A percentile compares a stretch with the other conserved stretches of the same genome.
phyloP scores from a whole-genome alignment of 2,888 invertebrate genomes.

The Tenthredo amoena region DNA sequence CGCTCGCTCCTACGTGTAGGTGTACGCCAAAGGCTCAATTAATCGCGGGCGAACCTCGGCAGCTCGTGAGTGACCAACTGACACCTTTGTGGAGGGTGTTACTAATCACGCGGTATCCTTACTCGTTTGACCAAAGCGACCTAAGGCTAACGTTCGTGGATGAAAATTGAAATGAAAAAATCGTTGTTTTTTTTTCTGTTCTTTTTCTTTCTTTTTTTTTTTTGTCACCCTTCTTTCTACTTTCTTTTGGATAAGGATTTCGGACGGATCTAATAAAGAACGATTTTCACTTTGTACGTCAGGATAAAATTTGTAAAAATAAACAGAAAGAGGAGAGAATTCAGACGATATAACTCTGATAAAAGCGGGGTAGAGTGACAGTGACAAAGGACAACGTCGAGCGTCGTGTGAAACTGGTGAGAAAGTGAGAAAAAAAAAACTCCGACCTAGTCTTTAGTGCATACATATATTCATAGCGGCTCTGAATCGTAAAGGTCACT shows the following conservation, averaged over 20 bases:
- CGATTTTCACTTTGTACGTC: not conserved
- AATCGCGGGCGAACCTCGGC: conserved; percentile 34
- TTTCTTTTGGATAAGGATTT: not conserved
- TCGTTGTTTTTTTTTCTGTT: not conserved
- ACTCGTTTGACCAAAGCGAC: not conserved
- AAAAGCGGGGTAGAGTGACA: not conserved
- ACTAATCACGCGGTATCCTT: conserved; percentile 37
- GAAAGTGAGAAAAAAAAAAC: not conserved
- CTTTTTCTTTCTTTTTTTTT: not conserved
- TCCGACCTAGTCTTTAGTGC: not conserved
- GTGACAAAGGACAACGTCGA: not conserved
- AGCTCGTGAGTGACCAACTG: conserved; percentile 44
- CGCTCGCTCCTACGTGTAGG: not conserved
- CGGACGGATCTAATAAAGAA: not conserved
- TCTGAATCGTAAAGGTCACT: not conserved
- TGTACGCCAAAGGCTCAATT: conserved; percentile 39
- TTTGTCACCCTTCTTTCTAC: not conserved
- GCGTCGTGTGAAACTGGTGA: not conserved
- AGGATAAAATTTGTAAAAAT: not conserved
- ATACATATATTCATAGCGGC: not conserved
- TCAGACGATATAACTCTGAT: not conserved
- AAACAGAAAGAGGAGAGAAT: not conserved
- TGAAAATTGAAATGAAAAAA: not conserved
- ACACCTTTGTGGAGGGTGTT: conserved; percentile 34
- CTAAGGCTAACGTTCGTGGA: not conserved